Percentiles rank a stretch among this genome's conserved stretches.
Conservation (phyloP, 2,888 invertebrate species). For the Nasonia oneida region DNA sequence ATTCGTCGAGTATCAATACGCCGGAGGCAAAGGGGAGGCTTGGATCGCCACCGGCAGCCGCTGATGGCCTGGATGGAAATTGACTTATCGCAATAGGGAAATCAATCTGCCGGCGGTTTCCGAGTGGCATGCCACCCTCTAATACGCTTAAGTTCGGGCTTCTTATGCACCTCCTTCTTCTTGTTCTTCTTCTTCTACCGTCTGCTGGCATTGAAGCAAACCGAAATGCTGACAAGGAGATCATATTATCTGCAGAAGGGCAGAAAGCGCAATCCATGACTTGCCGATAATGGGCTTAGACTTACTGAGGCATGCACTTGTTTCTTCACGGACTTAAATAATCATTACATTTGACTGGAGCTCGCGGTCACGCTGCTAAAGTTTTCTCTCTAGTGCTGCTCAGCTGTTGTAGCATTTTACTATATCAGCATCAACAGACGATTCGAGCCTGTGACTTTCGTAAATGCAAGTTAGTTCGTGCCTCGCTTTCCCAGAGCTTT, state of each 20-base stretch:
- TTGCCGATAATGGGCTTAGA: slow-evolving; percentile 25
- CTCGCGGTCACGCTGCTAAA: not conserved
- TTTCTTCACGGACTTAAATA: slow-evolving; percentile 8
- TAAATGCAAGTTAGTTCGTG: not conserved
- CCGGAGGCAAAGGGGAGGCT: not conserved
- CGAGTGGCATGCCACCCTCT: not conserved
- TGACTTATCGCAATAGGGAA: slow-evolving; percentile 15
- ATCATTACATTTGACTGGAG: slow-evolving; percentile 25
- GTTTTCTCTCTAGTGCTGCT: not conserved
- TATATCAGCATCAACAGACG: not conserved
- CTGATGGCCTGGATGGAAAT: slow-evolving; percentile 4
- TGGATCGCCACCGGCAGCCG: not conserved
- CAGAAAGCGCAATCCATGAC: not conserved
- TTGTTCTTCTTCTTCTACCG: not conserved
- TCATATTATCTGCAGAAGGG: not conserved
- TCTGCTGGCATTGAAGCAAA: not conserved
- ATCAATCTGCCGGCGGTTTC: slow-evolving; percentile 25
- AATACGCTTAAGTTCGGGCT: slow-evolving; percentile 8
- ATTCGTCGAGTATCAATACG: not conserved
- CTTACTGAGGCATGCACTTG: slow-evolving; percentile 9
- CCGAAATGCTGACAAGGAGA: not conserved
- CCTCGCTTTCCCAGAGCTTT: not conserved
- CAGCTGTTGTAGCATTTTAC: not conserved
- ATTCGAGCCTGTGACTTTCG: not conserved
- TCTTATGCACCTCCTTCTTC: not conserved